These are phyloP conservation scores for Brotula barbata DNA, from an alignment of 2,797 vertebrate genomes.

Conservation along the genomic window DNA sequence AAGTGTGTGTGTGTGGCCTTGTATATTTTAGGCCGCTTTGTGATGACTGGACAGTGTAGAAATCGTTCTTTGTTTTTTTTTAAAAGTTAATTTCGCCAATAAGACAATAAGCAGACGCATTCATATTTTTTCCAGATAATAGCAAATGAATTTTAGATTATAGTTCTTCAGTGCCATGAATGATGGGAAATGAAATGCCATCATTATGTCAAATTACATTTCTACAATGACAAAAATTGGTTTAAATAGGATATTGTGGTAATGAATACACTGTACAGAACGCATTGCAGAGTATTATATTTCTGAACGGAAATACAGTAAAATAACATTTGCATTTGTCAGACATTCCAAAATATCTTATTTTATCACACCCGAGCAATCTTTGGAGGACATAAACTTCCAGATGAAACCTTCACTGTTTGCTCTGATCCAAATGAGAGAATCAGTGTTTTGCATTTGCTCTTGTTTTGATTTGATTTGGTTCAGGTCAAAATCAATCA, in stretches of 20 bases:
- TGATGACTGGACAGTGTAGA: background rate
- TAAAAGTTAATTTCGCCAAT: background rate
- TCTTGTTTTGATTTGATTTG: no score
- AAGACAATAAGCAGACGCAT: constrained; percentile 24
- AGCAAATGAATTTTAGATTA: constrained; percentile 39
- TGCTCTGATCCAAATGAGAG: no score
- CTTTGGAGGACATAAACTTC: no score
- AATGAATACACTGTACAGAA: constrained; percentile 11
- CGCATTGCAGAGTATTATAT: background rate
- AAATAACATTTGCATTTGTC: background rate
- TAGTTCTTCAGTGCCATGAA: constrained; percentile 24
- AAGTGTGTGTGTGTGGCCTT: background rate
- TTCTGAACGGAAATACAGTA: background rate
- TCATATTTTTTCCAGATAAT: constrained; percentile 20
- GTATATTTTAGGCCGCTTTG: background rate
- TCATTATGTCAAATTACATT: constrained; percentile 24
- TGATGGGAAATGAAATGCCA: constrained; percentile 9
- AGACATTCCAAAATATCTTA: no score
- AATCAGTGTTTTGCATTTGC: no score
- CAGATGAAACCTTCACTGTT: no score
- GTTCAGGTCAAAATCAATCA: no score
- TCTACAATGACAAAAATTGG: no score
- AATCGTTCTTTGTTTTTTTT: background rate
- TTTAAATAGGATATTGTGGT: constrained; percentile 29
- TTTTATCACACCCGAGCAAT: no score